A percentile compares a stretch with the other conserved stretches of the same genome.
Conservation (phyloP, 2,797 vertebrate genomes). For the Nannoperca australis region DNA sequence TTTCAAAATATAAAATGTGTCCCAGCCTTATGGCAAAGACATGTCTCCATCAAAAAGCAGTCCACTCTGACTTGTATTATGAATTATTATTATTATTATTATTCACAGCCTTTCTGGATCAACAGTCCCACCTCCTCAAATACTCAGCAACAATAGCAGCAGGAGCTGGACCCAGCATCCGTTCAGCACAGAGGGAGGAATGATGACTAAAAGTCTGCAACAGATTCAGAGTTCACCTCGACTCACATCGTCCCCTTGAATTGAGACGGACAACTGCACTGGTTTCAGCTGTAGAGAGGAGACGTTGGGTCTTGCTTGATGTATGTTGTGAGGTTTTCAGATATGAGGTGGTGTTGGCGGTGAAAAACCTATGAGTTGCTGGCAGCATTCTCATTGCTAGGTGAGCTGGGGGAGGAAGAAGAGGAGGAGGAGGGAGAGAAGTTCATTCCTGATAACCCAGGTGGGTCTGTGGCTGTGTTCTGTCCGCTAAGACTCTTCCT, state of each 20-base stretch:
- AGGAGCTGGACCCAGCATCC: constrained; percentile 49
- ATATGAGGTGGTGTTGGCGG: constrained; percentile 20
- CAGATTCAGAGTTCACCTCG: constrained; percentile 43
- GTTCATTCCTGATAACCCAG: constrained; percentile 93
- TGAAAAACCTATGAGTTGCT: constrained; percentile 91
- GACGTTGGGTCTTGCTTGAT: constrained; percentile 20
- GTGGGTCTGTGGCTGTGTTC: constrained; percentile 98
- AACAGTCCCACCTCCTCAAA: constrained; percentile 45
- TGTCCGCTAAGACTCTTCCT: constrained; percentile 97
- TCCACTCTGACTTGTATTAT: constrained; percentile 41
- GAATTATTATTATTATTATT: constrained; percentile 31
- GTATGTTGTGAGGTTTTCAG: constrained; percentile 42
- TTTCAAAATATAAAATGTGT: constrained; percentile 69
- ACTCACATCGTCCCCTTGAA: constrained; percentile 34
- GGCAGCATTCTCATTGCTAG: constrained; percentile 92
- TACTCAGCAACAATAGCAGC: constrained; percentile 55
- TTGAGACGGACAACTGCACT: constrained; percentile 44
- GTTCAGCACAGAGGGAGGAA: constrained; percentile 54
- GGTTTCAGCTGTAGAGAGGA: constrained; percentile 44
- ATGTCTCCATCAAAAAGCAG: constrained; percentile 66
- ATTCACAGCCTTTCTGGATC: constrained; percentile 54
- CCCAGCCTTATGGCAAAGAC: constrained; percentile 40
- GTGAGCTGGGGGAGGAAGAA: constrained; percentile 93
- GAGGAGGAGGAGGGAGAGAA: constrained; percentile 95
- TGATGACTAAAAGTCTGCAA: constrained; percentile 45